These are phyloP conservation scores for Rhodeus uyekii DNA, from an alignment of 2,797 vertebrate species.

Conservation along the genomic window DNA sequence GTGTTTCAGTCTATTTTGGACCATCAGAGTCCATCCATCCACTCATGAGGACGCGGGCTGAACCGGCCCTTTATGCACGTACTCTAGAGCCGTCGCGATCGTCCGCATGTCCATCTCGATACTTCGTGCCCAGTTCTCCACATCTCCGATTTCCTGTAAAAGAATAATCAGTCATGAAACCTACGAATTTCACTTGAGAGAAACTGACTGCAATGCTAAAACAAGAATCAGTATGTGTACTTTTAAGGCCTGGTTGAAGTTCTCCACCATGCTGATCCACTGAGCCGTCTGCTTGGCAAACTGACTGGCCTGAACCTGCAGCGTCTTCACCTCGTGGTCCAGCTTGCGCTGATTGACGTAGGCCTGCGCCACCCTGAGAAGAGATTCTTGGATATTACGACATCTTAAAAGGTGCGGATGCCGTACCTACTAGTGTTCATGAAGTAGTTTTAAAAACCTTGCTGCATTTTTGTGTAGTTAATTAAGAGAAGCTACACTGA, in stretches of 20 bases:
- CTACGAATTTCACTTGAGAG: not conserved
- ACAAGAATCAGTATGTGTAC: constrained; percentile 61
- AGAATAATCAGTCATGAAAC: not conserved
- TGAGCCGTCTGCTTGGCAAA: constrained; percentile 95
- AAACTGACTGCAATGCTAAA: not conserved
- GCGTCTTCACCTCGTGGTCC: constrained; percentile 94
- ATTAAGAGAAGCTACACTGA: not conserved
- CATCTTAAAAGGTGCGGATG: too few species aligned
- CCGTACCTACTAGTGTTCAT: too few species aligned
- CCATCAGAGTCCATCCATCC: not conserved
- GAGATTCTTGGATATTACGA: constrained; percentile 16
- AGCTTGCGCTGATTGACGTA: constrained; percentile 96
- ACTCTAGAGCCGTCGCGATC: constrained; percentile 91
- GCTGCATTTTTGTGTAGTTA: too few species aligned
- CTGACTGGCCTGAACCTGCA: constrained; percentile 91
- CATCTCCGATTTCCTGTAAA: constrained; percentile 92
- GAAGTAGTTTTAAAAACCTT: too few species aligned
- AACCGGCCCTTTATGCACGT: constrained; percentile 90
- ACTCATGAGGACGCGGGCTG: constrained; percentile 79
- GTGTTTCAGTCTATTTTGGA: not conserved
- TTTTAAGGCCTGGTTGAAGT: constrained; percentile 96
- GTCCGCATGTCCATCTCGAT: constrained; percentile 98
- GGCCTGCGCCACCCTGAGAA: constrained; percentile 88
- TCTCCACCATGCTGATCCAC: constrained; percentile 96
- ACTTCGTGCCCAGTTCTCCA: constrained; percentile 96